Evolutionary conservation across 2,797 vertebrate genomes (phyloP), one percentile per base, ranked within the genome.

Genomic region (Columba guinea): DNA sequence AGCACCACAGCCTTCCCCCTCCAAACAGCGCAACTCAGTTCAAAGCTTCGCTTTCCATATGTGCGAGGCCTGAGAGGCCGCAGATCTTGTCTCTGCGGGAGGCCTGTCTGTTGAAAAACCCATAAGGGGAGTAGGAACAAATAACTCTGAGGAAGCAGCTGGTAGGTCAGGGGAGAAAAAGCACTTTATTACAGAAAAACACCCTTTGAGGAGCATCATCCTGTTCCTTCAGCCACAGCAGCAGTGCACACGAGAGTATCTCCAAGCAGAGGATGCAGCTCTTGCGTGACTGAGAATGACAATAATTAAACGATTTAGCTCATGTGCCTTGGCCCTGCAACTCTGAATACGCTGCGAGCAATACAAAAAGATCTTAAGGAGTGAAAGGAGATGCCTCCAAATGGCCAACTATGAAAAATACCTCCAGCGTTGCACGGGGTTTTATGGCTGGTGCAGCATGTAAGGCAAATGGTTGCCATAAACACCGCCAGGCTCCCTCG

Each of bases 51-150:
- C 60, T 46, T 81, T 44, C 87, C 81, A 59, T 96, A 90, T 94
- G 78, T 52, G 85, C 49, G 2, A 51, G 74, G 75, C 74, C 78
- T 88, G 90, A 90, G 88, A 90, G 75, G 63, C 51, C 90, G 87
- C 84, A 87, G 79, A 87, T 80, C 73, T 32, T 13, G 70, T 77
- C 96, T 94, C 88, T 2, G 90, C 93, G 96, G 96, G 97, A 94
- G 91, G 94, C 94, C 95, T 32, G 89, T 87, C 78, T 92, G 22
- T 84, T 87, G 84, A 89, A 39, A 80, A 71, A 26, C 34, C 20
- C 1, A 35, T 35, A 92, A 90, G 13, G 51, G 67, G 73, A 84
- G 68, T 48, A 76, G 85, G 90, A 94, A 95, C 84, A 93, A 94
- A 81, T 39, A 60, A 53, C 65, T 35, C 58, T 35, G 51, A 49